Conservation (phyloP, 2,113 vertebrate genomes). For the Neotoma lepida region DNA sequence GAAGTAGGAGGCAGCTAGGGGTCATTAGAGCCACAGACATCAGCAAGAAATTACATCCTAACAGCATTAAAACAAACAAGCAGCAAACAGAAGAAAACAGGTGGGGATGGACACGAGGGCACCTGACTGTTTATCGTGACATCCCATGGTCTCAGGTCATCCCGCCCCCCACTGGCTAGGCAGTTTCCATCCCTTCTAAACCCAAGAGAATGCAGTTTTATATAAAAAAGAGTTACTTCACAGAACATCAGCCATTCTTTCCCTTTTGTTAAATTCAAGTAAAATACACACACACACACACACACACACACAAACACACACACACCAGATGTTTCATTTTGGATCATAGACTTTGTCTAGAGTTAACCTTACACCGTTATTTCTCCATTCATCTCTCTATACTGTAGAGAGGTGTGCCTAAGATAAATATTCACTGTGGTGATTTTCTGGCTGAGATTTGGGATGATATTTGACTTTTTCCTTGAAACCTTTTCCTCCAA, state of each 20-base stretch:
- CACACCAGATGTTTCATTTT: constrained; percentile 15
- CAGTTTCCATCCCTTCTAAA: background rate
- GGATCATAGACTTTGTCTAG: background rate
- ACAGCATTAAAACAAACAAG: constrained; percentile 36
- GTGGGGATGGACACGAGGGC: fast-evolving
- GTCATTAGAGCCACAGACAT: background rate
- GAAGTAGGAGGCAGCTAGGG: background rate
- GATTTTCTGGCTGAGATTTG: constrained; percentile 10
- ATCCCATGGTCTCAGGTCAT: fast-evolving
- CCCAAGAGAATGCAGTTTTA: background rate
- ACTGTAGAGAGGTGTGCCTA: background rate
- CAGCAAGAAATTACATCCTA: background rate
- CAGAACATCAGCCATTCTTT: background rate
- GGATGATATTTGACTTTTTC: background rate
- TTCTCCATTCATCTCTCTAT: background rate
- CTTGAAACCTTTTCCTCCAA: background rate
- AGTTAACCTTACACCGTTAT: background rate
- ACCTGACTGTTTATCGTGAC: background rate
- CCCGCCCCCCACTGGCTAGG: background rate
- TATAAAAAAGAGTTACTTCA: background rate
- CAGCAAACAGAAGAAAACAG: background rate
- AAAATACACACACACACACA: background rate
- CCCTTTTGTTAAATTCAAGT: constrained; percentile 4
- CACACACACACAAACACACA: no score
- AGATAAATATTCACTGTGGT: background rate